phyloP scores from a whole-genome alignment of 2,113 vertebrate genomes.

The Rhynchomys soricoides region DNA sequence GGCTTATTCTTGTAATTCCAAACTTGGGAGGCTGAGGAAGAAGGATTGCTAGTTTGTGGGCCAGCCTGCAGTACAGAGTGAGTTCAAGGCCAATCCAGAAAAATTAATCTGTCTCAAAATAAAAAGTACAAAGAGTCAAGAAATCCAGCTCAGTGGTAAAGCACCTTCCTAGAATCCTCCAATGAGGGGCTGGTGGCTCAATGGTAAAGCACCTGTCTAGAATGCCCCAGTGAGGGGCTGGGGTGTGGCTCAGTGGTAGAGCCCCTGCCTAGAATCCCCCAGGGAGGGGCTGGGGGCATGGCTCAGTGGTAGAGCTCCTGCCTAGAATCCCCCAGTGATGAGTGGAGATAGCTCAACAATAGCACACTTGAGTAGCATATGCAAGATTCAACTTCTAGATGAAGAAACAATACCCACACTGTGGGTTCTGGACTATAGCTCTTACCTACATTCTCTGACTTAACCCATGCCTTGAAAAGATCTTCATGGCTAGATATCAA shows the following conservation, averaged over 20 bases:
- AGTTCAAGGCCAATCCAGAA: not conserved
- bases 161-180: not conserved
- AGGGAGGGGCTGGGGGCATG: not conserved
- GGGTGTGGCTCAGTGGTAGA: not conserved
- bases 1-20: not conserved
- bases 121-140: not conserved
- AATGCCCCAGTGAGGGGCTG: too few species aligned
- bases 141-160: not conserved
- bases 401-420: not conserved
- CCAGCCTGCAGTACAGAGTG: not conserved
- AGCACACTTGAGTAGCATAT: not conserved
- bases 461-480: not conserved
- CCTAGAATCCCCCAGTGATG: not conserved
- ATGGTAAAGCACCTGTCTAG: too few species aligned
- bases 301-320: not conserved
- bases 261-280: not conserved
- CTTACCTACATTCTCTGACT: not conserved
- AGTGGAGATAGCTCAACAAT: too few species aligned
- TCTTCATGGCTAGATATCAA: not conserved
- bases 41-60: not conserved
- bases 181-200: not conserved
- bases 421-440: not conserved
- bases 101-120: not conserved
- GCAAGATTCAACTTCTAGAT: not conserved
- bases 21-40: not conserved